These are phyloP conservation scores for Lycocerus yunnanus DNA, from an alignment of 2,888 invertebrate genomes.

Conservation along the genomic window DNA sequence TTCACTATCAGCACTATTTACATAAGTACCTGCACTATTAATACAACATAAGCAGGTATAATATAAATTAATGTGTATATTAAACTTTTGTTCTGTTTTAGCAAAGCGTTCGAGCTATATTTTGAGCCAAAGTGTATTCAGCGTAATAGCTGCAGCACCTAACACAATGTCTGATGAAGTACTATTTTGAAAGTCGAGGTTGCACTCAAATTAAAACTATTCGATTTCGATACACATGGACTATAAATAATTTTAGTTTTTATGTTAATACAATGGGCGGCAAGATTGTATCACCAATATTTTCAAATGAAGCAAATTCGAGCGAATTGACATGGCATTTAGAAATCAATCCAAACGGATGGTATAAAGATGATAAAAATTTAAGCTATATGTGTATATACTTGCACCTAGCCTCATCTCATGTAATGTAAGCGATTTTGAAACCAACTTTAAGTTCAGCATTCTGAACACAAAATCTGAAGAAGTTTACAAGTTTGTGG, in stretches of 20 bases:
- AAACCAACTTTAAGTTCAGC: conserved; percentile 99
- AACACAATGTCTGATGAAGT: background rate
- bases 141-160: too few relatives aligned
- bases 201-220: conserved; percentile 96
- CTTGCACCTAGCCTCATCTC: conserved; percentile 88
- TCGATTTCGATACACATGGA: conserved; percentile 99
- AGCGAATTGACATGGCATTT: conserved; percentile 74
- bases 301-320: conserved; percentile 94
- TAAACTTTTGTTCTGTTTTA: too few relatives aligned
- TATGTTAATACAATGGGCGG: conserved; percentile 99
- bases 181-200: conserved; percentile 35
- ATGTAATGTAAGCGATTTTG: conserved; percentile 99
- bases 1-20: too few relatives aligned
- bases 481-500: conserved; percentile 99
- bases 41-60: too few relatives aligned
- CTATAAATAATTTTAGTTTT: conserved; percentile 99
- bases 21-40: too few relatives aligned
- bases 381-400: conserved; percentile 96
- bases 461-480: conserved; percentile 99
- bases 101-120: too few relatives aligned
- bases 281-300: conserved; percentile 98
- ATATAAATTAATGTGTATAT: too few relatives aligned
- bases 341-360: conserved; percentile 98
- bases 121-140: too few relatives aligned
- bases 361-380: conserved; percentile 97